A percentile compares a stretch with the other conserved stretches of the same genome.
phyloP scores from a whole-genome alignment of 2,888 invertebrate species.

The Norana najaformis region DNA sequence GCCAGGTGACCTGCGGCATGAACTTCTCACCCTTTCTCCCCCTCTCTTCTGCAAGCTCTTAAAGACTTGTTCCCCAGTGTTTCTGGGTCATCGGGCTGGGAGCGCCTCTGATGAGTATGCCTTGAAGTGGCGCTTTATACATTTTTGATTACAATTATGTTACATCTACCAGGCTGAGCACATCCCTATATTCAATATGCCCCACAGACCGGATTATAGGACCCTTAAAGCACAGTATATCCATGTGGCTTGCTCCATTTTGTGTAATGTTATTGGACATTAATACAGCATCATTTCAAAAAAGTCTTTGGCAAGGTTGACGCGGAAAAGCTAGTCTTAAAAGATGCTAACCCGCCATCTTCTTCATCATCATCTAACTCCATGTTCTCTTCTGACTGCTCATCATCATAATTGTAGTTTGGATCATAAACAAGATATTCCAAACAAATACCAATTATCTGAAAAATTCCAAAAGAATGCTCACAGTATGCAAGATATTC shows the following conservation, averaged over 20 bases:
- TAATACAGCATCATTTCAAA: background rate
- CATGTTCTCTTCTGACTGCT: constrained; percentile 21
- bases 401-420: constrained; percentile 87
- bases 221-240: background rate
- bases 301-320: background rate
- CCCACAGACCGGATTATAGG: too few relatives aligned
- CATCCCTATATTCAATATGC: too few relatives aligned
- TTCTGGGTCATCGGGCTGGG: too few relatives aligned
- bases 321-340: background rate
- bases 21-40: too few relatives aligned
- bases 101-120: too few relatives aligned
- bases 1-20: too few relatives aligned
- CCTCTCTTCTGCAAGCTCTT: too few relatives aligned
- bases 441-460: constrained; percentile 77
- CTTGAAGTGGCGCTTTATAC: too few relatives aligned
- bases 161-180: too few relatives aligned
- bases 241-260: background rate
- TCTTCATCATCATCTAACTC: constrained; percentile 26
- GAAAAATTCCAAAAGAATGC: constrained; percentile 26
- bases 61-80: too few relatives aligned
- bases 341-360: constrained; percentile 21
- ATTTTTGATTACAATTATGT: too few relatives aligned
- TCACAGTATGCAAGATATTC: background rate
- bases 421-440: constrained; percentile 94
- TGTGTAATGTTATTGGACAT: background rate